Percentiles rank a stretch among this genome's conserved stretches.
These are phyloP conservation scores for Clunio marinus DNA, from an alignment of 2,888 invertebrate species.

Conservation along the genomic window DNA sequence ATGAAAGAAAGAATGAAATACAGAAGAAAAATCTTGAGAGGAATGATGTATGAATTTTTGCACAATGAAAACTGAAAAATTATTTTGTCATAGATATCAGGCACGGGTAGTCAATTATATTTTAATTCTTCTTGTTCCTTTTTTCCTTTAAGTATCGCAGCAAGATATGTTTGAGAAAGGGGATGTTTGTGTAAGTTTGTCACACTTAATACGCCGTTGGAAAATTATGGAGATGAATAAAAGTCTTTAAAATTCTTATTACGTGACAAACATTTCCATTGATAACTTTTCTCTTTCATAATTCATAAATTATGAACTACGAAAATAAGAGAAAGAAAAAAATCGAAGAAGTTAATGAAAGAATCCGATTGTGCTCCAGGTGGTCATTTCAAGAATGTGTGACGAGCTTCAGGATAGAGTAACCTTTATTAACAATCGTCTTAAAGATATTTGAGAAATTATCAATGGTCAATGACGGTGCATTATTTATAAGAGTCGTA, in stretches of 20 bases:
- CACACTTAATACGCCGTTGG: no score
- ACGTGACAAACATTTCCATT: no score
- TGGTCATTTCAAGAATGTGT: conserved; percentile 20
- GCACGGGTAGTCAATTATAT: conserved; percentile 39
- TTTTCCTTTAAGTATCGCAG: no score
- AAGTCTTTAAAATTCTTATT: neutral
- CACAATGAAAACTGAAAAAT: conserved; percentile 25
- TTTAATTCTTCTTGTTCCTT: conserved; percentile 30
- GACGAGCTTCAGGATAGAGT: neutral
- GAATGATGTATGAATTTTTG: conserved; percentile 31
- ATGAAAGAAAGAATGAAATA: neutral
- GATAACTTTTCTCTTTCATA: neutral
- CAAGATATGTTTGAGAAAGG: no score
- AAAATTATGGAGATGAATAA: neutral
- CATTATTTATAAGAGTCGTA: conserved; percentile 19
- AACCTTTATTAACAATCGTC: conserved; percentile 9
- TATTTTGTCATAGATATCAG: conserved; percentile 34
- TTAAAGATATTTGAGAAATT: conserved; percentile 17
- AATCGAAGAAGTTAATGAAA: conserved; percentile 29
- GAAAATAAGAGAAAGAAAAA: no score
- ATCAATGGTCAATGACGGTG: conserved; percentile 37
- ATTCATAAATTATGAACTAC: conserved; percentile 18
- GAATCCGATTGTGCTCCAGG: conserved; percentile 36
- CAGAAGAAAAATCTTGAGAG: conserved; percentile 2
- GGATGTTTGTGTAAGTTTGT: no score